Evolutionary conservation across 2,113 vertebrate species (phyloP).

Genomic region (Tyrannus savana): DNA sequence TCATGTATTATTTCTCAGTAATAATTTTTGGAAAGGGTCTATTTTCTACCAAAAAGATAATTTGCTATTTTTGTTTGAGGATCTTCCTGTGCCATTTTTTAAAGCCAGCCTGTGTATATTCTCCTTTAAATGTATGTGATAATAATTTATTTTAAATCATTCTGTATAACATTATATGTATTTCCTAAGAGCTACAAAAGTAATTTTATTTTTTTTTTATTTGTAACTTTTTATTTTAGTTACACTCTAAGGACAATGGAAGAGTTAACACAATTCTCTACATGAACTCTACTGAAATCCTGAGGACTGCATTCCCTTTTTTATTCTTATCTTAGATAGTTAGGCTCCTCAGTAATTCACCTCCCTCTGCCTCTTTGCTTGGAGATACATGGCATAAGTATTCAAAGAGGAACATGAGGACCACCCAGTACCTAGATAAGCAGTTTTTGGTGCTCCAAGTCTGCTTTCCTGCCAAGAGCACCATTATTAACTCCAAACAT

Average conservation of each 20-base stretch:
- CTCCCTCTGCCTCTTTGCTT: not conserved
- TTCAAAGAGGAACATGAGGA: not conserved
- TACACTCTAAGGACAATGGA: not conserved
- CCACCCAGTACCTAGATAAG: conserved; percentile 19
- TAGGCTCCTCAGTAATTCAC: not conserved
- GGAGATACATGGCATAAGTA: not conserved
- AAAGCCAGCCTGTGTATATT: not conserved
- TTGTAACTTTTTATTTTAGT: not conserved
- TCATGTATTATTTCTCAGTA: not conserved
- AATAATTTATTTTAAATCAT: not conserved
- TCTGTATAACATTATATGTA: not conserved
- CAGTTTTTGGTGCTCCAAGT: not conserved
- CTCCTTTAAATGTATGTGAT: not conserved
- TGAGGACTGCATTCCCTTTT: not conserved
- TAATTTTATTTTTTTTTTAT: not conserved
- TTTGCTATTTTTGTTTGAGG: not conserved
- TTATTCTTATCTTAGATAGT: not conserved
- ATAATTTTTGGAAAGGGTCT: no score
- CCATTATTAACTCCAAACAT: not conserved
- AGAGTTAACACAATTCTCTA: not conserved
- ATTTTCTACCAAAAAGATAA: not conserved
- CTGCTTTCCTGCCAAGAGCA: not conserved
- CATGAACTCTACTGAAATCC: not conserved
- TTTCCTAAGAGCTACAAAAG: not conserved
- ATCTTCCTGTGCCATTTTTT: not conserved